A percentile compares a stretch with the other conserved stretches of the same genome.
These are phyloP conservation scores for Nasonia vitripennis DNA, from an alignment of 1,140 invertebrate species.

Conservation along the genomic window DNA sequence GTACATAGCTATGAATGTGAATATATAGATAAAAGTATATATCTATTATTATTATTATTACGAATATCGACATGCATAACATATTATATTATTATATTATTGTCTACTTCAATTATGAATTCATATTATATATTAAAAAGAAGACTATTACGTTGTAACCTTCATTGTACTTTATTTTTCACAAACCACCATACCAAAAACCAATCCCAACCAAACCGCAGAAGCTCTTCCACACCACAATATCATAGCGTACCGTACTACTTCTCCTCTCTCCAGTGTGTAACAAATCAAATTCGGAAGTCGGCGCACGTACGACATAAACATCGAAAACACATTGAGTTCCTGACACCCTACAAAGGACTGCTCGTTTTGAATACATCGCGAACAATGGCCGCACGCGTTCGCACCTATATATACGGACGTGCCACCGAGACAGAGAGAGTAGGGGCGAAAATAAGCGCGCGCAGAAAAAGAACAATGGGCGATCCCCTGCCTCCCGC, in stretches of 20 bases:
- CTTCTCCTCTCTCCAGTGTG: too few species aligned
- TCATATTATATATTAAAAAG: constrained; percentile 75
- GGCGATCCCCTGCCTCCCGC: constrained; percentile 53
- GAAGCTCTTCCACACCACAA: background rate
- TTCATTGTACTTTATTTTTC: constrained; percentile 55
- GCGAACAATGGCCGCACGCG: constrained; percentile 59
- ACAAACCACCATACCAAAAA: too few species aligned
- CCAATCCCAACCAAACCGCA: background rate
- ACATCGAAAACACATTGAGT: constrained; percentile 60
- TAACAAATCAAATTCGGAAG: constrained; percentile 57
- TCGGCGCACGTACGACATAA: constrained; percentile 60
- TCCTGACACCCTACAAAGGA: constrained; percentile 61
- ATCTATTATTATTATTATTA: constrained; percentile 71
- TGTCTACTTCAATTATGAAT: constrained; percentile 73
- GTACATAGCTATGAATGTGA: constrained; percentile 75
- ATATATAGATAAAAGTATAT: constrained; percentile 73
- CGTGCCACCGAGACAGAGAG: constrained; percentile 51
- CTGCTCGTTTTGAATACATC: constrained; percentile 64
- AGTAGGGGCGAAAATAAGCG: constrained; percentile 59
- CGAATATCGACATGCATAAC: constrained; percentile 51
- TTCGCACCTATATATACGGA: constrained; percentile 51
- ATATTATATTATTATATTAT: constrained; percentile 70
- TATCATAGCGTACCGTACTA: background rate
- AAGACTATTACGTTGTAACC: constrained; percentile 72
- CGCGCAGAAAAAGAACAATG: constrained; percentile 62